Base-by-base conservation (phyloP, 2,888 invertebrate species). In the Magallana nippona region DNA sequence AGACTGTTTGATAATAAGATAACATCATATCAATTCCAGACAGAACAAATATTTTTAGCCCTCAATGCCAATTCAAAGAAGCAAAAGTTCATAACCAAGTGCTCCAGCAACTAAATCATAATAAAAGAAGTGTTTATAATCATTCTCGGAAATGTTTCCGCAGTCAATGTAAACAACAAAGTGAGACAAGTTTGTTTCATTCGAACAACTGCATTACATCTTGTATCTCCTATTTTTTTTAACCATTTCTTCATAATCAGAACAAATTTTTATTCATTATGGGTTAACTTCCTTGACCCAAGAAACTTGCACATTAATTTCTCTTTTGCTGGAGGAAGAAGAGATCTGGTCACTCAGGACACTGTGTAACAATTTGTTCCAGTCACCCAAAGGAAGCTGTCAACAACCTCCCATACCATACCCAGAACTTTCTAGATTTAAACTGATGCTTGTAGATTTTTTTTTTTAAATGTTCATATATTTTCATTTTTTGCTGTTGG, bases 111-210 rank as follows among this genome's bases (percentile, higher is more conserved):
- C 15, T 27, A 71, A 71, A 71, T 71, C 71, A 71, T 71, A 71
- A 71, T 71, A 71, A 71, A 71, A 60, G 27, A 27, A 71, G 27
- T 71, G 71, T 71, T 71, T 71, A 71, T 71, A 71, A 71, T 71
- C 71, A 71, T 71, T 27, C 32, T n/a, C 11, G 15, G 22, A 71
- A 71, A 71, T 71, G 71, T 71, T 71, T 71, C 13, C 22, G 71
- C 71, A 71, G 27, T 71, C 15, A 71, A 71, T 71, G 71, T 71
- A 71, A 71, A 71, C 71, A 71, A 32, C 71, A 22, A 22, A 71
- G 71, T 71, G 10, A 71, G 22, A 71, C 13, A 15, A 27, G 27
- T 3, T 32, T 71, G 71, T 71, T 71, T 32, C 15, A 17, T 71
- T 32, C 32, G 32, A 3, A 71, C 19, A 71, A 71, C 71, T 13